Evolutionary conservation across 92 coral and sea anemone genomes (phyloP), one percentile per base, ranked within the genome.

Genomic region (Muricea muricata): DNA sequence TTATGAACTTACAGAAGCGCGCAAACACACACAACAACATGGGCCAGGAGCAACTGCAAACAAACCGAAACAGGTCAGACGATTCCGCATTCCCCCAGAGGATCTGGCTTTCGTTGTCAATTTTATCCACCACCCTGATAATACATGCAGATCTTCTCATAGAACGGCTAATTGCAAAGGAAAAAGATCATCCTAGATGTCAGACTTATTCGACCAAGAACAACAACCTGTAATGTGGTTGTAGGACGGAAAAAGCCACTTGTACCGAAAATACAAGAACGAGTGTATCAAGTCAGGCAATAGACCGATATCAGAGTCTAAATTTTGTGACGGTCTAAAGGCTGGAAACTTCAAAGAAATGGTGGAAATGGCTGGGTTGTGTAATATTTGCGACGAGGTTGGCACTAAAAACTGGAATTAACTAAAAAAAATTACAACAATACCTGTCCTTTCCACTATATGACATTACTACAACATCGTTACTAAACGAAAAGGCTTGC

Each of bases 91-190:
- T 11, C 40, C 75, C 5, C 75, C 75, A 68, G 84, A 55, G 37
- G 84, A 79, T 24, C 54, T 80, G 3, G 84, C 84, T n/a, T 80
- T 80, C 63, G 82, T 60, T 60, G 29, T 80, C 6, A 66, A 65
- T 66, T 80, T 80, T 33, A 60, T 80, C 45, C 84, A 80, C 34
- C 84, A 80, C 70, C 84, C 84, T 29, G 84, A 80, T 55, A 80
- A 80, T 55, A 68, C 84, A 1, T 66, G 48, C 21, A 29, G 84
- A 63, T 80, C n/a, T n/a, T n/a, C n/a, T n/a, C n/a, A n/a, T n/a
- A n/a, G n/a, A n/a, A n/a, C n/a, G n/a, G n/a, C n/a, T n/a, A n/a
- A n/a, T n/a, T n/a, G n/a, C n/a, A n/a, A n/a, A n/a, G n/a, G n/a
- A n/a, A n/a, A n/a, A n/a, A n/a, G n/a, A n/a, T n/a, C n/a, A n/a